Conservation (phyloP, 92 coral and sea anemone species). For the Zoanthus solanderi region DNA sequence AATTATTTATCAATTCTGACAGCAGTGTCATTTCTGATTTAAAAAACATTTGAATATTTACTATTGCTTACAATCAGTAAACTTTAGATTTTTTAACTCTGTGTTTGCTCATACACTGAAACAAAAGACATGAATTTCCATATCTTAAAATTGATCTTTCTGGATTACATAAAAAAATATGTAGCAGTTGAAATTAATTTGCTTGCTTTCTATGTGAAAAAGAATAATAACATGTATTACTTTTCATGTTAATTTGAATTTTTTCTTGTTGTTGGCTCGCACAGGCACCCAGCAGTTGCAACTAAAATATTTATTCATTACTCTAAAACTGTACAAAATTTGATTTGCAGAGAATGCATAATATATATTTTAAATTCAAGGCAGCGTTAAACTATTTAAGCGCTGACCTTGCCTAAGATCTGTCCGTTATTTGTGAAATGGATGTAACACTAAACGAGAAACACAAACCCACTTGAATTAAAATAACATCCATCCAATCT, state of each 20-base stretch:
- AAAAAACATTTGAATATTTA: neutral
- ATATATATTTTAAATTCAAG: no score
- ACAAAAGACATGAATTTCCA: no score
- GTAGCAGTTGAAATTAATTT: neutral
- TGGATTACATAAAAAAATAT: no score
- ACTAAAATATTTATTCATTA: neutral
- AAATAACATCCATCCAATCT: neutral
- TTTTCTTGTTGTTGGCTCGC: neutral
- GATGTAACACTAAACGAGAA: neutral
- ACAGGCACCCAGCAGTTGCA: neutral
- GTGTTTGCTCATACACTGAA: no score
- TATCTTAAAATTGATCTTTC: no score
- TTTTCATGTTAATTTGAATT: neutral
- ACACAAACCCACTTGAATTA: neutral
- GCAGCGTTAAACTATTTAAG: no score
- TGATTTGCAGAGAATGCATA: neutral
- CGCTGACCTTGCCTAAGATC: constrained; percentile 21
- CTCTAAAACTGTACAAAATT: neutral
- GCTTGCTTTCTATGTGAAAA: neutral
- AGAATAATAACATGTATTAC: neutral
- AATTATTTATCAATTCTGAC: neutral
- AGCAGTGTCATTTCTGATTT: neutral
- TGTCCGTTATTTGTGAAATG: constrained; percentile 1
- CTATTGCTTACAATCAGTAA: neutral
- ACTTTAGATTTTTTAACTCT: no score